phyloP scores from a whole-genome alignment of 2,797 vertebrate genomes.

The Cetoscarus ocellatus region DNA sequence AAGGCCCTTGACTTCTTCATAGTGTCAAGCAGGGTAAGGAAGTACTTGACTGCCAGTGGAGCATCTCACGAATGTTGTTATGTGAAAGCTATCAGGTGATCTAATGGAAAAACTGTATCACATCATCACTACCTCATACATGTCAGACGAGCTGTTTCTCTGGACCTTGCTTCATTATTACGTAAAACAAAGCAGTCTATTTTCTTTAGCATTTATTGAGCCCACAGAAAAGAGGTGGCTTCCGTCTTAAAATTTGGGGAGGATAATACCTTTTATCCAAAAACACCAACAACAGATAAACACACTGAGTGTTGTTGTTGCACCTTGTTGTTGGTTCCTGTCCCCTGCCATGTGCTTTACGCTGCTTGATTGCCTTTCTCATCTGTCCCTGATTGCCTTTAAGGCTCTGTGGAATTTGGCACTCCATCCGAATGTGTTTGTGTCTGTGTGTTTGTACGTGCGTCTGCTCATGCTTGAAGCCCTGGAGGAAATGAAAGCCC shows the following conservation, averaged over 20 bases:
- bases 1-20: too few relatives aligned
- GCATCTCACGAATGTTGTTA: too few relatives aligned
- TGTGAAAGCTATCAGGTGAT: too few relatives aligned
- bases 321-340: conserved; percentile 32
- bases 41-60: too few relatives aligned
- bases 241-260: not conserved
- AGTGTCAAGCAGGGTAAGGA: too few relatives aligned
- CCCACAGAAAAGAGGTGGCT: not conserved
- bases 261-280: not conserved
- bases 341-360: conserved; percentile 42
- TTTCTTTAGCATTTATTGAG: not conserved
- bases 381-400: conserved; percentile 74
- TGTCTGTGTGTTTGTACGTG: conserved; percentile 45
- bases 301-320: conserved; percentile 23
- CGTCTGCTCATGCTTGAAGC: conserved; percentile 63
- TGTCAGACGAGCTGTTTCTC: too few relatives aligned
- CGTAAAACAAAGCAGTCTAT: not conserved
- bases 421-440: conserved; percentile 39
- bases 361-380: conserved; percentile 63
- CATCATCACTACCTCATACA: too few relatives aligned
- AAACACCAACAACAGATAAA: conserved; percentile 4
- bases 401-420: conserved; percentile 74
- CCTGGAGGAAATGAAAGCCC: conserved; percentile 59
- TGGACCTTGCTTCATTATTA: too few relatives aligned
- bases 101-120: too few relatives aligned